A percentile compares a stretch with the other conserved stretches of the same genome.
phyloP scores from a whole-genome alignment of 2,113 vertebrate species.

The Hylia prasina region DNA sequence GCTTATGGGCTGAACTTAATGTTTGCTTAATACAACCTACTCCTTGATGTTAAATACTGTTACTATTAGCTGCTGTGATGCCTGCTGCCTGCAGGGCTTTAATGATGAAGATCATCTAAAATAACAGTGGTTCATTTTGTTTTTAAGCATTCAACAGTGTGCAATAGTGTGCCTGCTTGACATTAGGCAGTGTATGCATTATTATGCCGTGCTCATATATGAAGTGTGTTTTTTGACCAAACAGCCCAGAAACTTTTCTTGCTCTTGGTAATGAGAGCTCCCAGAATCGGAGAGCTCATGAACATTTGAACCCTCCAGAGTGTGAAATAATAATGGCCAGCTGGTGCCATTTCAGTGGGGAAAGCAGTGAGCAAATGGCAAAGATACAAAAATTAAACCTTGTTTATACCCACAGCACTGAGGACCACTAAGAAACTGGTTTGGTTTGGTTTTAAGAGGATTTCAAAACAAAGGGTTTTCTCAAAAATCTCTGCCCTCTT shows the following conservation, averaged over 20 bases:
- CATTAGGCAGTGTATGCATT: neutral
- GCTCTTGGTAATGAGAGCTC: neutral
- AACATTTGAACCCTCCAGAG: constrained; percentile 23
- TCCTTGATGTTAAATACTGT: neutral
- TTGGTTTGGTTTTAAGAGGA: constrained; percentile 8
- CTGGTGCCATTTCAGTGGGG: constrained; percentile 20
- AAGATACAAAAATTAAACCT: neutral
- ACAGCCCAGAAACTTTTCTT: neutral
- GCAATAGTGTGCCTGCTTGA: neutral
- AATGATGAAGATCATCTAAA: neutral
- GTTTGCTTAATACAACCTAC: neutral
- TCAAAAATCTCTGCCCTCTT: constrained; percentile 14
- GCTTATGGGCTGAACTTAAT: neutral
- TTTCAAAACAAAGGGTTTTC: constrained; percentile 2
- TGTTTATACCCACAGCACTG: neutral
- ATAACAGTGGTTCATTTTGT: neutral
- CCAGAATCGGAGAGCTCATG: neutral
- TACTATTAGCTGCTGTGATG: constrained; percentile 3
- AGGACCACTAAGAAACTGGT: neutral
- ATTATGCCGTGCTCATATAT: neutral
- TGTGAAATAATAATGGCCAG: constrained; percentile 28
- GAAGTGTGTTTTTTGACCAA: neutral
- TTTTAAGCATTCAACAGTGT: neutral
- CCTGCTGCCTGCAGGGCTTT: neutral
- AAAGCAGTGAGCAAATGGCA: constrained; percentile 9